Base-by-base conservation (phyloP, 1,140 invertebrate genomes). In the Carposina sasakii region DNA sequence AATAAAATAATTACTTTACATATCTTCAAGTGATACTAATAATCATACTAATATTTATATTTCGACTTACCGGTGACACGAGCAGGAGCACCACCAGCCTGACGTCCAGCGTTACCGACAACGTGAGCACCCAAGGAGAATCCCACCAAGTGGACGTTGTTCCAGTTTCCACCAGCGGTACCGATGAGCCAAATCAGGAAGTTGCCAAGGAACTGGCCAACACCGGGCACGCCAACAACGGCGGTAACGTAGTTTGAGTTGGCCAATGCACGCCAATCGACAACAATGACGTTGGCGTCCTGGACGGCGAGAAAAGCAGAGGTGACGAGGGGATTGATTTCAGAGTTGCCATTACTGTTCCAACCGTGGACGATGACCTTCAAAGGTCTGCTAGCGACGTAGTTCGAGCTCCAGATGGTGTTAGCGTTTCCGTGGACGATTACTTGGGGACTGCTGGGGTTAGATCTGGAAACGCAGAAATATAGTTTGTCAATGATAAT, bases 61-160 rank as follows among this genome's bases (percentile, higher is more conserved):
- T n/a, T n/a, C n/a, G n/a, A 48, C 41, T 51, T 20, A 69, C 66
- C 60, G 37, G 62, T 71, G n/a, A 65, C 39, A 23, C 62, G 44
- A 5, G 13, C 39, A 28, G 54, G 31, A 3, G 52, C 20, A 2
- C 57, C 39, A 9, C 52, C 36, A 15, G 58, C 49, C 0, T 17
- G 9, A 13, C 65, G 63, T 3, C 75, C 71, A 40, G 93, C 91
- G 66, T 95, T 94, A 0, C 95, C 96, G 0, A 94, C 93, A 1
- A 96, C 91, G 61, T 98, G 96, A 1, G 94, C 94, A 0, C 96
- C 95, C 44, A 93, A 74, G 54, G 91, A 92, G 76, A 96, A 96
- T 1, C 96, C 96, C 59, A 97, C 93, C 22, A 97, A 58, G 69
- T 97, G 95, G 22, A 94, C 84, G 57, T 88, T 85, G 31, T 88